Conservation (phyloP, 2,113 vertebrate genomes). For the Syngnathus scovelli region DNA sequence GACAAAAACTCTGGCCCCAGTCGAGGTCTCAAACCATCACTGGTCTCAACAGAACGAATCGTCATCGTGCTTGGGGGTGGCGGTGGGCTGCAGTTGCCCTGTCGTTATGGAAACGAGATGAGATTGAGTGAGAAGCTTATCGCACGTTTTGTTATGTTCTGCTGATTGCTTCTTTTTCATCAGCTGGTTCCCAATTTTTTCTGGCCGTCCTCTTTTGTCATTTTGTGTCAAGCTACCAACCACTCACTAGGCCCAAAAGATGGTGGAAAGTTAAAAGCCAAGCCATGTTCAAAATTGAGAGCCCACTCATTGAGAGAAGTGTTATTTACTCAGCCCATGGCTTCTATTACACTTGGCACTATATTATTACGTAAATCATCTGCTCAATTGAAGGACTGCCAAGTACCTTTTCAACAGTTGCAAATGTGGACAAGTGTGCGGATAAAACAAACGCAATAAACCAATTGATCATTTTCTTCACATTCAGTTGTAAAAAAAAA, state of each 20-base stretch:
- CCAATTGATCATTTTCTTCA: neutral
- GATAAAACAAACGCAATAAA: neutral
- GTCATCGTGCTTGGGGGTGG: neutral
- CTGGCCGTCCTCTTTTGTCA: conserved; percentile 6
- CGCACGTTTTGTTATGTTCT: conserved; percentile 27
- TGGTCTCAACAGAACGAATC: too few species aligned
- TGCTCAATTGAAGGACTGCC: neutral
- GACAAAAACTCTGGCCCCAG: too few species aligned
- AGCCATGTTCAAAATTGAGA: conserved; percentile 42
- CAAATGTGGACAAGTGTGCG: too few species aligned
- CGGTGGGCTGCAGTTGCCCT: conserved; percentile 42
- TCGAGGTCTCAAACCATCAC: too few species aligned
- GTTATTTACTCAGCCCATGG: conserved; percentile 52
- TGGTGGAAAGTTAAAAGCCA: conserved; percentile 2
- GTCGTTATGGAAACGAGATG: conserved; percentile 72
- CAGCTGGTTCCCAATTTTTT: too few species aligned
- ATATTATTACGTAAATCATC: conserved; percentile 6
- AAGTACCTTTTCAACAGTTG: neutral
- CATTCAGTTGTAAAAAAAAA: neutral
- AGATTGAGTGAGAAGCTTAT: conserved; percentile 53
- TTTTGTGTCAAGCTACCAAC: neutral
- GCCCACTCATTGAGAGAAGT: conserved; percentile 47
- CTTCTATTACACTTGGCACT: conserved; percentile 38
- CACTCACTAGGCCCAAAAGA: neutral
- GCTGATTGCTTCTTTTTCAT: neutral